phyloP scores from a whole-genome alignment of 1,140 invertebrate genomes.

The Parasteatoda tepidariorum region DNA sequence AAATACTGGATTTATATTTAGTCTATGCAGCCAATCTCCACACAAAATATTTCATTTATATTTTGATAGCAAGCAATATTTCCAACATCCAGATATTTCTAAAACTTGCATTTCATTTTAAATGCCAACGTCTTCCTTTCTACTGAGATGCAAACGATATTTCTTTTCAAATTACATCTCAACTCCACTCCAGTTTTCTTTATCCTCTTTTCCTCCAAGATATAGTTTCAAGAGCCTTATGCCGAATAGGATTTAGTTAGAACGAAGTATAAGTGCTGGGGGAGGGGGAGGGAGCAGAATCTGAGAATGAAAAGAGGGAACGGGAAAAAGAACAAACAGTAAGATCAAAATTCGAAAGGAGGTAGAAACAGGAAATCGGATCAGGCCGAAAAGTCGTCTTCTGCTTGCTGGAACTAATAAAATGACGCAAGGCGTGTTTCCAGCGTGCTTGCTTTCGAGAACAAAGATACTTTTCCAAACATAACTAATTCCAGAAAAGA shows the following conservation, averaged over 20 bases:
- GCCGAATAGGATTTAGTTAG: conserved; percentile 23
- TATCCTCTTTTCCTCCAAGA: conserved; percentile 29
- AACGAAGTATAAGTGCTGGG: background rate
- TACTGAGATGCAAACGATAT: conserved; percentile 23
- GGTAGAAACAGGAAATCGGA: conserved; percentile 28
- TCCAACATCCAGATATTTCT: background rate
- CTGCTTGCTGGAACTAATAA: conserved; percentile 21
- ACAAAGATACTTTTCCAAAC: conserved; percentile 37
- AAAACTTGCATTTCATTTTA: conserved; percentile 24
- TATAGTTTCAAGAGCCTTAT: background rate
- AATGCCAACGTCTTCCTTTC: conserved; percentile 17
- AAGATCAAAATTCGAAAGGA: background rate
- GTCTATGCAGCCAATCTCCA: background rate
- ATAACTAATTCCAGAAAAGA: conserved; percentile 49
- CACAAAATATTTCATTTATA: background rate
- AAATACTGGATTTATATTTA: background rate
- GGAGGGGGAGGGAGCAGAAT: background rate
- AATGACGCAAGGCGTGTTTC: conserved; percentile 20
- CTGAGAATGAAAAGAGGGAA: background rate
- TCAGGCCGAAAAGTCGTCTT: conserved; percentile 24
- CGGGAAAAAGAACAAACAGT: background rate
- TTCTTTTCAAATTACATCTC: conserved; percentile 39
- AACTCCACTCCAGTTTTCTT: conserved; percentile 3
- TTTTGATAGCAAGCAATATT: background rate
- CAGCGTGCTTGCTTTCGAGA: background rate